Evolutionary conservation across 2,888 invertebrate genomes (phyloP), one percentile per base, ranked within the genome.

Genomic region (Archips xylosteana): DNA sequence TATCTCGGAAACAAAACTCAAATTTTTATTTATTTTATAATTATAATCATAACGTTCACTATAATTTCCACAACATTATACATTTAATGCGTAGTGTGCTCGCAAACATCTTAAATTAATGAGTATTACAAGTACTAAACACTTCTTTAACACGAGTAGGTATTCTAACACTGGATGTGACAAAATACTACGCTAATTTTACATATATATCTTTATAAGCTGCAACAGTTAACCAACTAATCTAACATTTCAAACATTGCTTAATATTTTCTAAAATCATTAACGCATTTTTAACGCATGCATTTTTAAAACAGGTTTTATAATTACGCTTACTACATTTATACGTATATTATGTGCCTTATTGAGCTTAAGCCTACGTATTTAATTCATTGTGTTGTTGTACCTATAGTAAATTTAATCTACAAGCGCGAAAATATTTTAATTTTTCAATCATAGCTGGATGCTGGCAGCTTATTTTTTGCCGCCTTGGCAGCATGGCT

Each of bases 41-140:
- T 54, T 60, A 69, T 54, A 73, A 42, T 68, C 12, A 63, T 63
- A 63, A 57, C 23, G 12, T 57, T 57, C 32, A 57, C 12, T 57
- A 57, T 57, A 82, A 79, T 78, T 76, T 82, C 86, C 85, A 85
- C 84, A 78, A 75, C 78, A 78, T 78, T 23, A 72, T 80, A 84
- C 81, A 78, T 69, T 57, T 76, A 79, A 84, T 86, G 84, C 79
- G 80, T 87, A 87, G 89, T 87, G 89, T 89, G 88, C 87, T 80
- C 85, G 81, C 85, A 80, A 82, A 82, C 77, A 70, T 76, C 84
- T 86, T 87, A 89, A 54, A 78, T 69, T 92, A 92, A 91, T 94
- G 94, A 94, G 94, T 94, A 94, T 94, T 94, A 86, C 76, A 84
- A 86, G 94, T 94, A 94, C 93, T 88, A 88, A 23, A 83, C 80